Evolutionary conservation across 2,797 vertebrate species (phyloP), one percentile per base, ranked within the genome.

Genomic region (Oreonectes daqikongensis): DNA sequence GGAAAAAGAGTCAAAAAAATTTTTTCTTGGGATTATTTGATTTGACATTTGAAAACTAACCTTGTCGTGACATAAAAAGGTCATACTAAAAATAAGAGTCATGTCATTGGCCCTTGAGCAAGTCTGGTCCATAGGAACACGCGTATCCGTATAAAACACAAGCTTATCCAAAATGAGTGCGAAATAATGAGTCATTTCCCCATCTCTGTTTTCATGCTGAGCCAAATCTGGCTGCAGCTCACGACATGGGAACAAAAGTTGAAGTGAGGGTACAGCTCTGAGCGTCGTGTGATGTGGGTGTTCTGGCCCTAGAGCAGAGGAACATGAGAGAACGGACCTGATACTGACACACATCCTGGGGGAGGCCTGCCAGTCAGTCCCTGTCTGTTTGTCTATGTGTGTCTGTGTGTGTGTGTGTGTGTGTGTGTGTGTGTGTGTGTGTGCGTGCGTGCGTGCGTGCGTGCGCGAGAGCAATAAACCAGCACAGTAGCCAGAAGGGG

Each of bases 171-270:
- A 75, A 75, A 75, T 46, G 52, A 59, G 40, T 59, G 52, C 30
- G 28, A 75, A 52, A 75, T 59, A 75, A 75, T 75, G 73, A 75
- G 64, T 75, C 28, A 75, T 68, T 68, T 75, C 52, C 73, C 38
- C 40, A 55, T 46, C 53, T 59, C 73, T 75, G 73, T 68, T 75
- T 75, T 75, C 73, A 75, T 68, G 73, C 73, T 75, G 73, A 68
- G 73, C 40, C 63, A 75, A 75, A 75, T 75, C 73, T 75, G 73
- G 38, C 64, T 59, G 30, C 17, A 75, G 40, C 73, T 59, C 73
- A 68, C 20, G n/a, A 68, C n/a, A n/a, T 42, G 11, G 52, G 64
- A 75, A 68, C 52, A 75, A 59, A 67, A 57, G 73, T 57, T 75
- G 73, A 67, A 15, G 11, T 59, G 64, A 59, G 60, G 55, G 46